A percentile compares a stretch with the other conserved stretches of the same genome.
Evolutionary conservation across 2,888 invertebrate genomes (phyloP).

Genomic region (Octonoba sinensis): DNA sequence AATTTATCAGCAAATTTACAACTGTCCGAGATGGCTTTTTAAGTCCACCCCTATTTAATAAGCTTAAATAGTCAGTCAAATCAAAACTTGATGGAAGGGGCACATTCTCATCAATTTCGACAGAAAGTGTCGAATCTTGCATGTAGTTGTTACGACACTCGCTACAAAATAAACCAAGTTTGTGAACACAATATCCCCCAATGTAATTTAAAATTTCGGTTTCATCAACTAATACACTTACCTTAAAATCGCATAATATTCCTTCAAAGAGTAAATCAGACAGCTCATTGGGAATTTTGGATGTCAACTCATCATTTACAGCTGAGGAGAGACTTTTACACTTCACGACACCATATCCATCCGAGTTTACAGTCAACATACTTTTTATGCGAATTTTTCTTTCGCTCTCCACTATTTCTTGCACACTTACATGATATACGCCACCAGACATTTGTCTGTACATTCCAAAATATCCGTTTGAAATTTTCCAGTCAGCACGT

Average conservation of each 20-base stretch:
- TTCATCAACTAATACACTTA: neutral
- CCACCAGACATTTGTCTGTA: constrained; percentile 32
- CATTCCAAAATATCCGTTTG: constrained; percentile 12
- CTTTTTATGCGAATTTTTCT: constrained; percentile 17
- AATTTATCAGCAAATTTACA: neutral
- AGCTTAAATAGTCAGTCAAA: neutral
- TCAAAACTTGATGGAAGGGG: too few species aligned
- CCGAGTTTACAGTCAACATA: too few species aligned
- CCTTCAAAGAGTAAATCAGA: neutral
- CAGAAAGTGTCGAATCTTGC: neutral
- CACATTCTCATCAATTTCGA: neutral
- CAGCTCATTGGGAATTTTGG: too few species aligned
- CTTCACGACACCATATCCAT: too few species aligned
- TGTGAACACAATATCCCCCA: neutral
- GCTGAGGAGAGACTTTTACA: too few species aligned
- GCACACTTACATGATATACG: constrained; percentile 17
- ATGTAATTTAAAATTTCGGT: neutral
- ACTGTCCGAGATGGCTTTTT: neutral
- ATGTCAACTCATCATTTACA: too few species aligned
- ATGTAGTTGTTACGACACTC: neutral
- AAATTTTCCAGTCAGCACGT: constrained; percentile 13
- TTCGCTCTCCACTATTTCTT: constrained; percentile 22
- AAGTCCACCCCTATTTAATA: neutral
- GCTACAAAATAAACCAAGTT: neutral
- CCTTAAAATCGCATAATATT: neutral